Percentiles rank a stretch among this genome's conserved stretches.
These are phyloP conservation scores for Ictidomys tridecemlineatus DNA, from an alignment of 2,113 vertebrate species.

Conservation along the genomic window DNA sequence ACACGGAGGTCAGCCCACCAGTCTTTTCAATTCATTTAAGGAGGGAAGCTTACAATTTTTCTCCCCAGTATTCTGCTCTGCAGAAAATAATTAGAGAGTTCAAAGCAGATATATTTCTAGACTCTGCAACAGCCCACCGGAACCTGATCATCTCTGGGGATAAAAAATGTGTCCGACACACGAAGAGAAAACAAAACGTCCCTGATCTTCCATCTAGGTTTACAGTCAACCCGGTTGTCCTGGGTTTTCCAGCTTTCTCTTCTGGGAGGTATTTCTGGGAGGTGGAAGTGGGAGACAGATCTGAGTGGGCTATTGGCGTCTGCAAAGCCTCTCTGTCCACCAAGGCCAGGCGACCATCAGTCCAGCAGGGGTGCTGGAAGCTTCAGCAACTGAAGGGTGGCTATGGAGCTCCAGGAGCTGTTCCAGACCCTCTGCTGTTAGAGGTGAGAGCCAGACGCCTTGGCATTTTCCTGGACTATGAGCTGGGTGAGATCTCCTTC, in stretches of 20 bases:
- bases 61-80: conserved; percentile 56
- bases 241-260: conserved; percentile 54
- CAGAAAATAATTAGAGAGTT: conserved; percentile 52
- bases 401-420: conserved; percentile 18
- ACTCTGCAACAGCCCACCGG: conserved; percentile 65
- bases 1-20: neutral
- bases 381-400: neutral
- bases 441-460: conserved; percentile 3
- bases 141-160: conserved; percentile 70
- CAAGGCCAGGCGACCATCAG: neutral
- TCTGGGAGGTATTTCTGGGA: conserved; percentile 77
- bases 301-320: conserved; percentile 66
- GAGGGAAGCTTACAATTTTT: neutral
- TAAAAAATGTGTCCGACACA: conserved; percentile 60
- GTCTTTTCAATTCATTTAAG: neutral
- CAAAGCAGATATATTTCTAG: conserved; percentile 47
- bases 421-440: neutral
- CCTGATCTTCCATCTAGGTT: conserved; percentile 45
- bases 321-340: conserved; percentile 48
- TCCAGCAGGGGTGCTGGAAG: conserved; percentile 62
- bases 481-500: conserved; percentile 76
- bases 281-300: conserved; percentile 58
- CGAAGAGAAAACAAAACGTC: conserved; percentile 29
- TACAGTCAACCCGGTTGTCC: conserved; percentile 21
- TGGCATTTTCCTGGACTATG: conserved; percentile 78